Percentiles rank a stretch among this genome's conserved stretches.
These are phyloP conservation scores for Ruditapes philippinarum DNA, from an alignment of 1,140 invertebrate species.

Conservation along the genomic window DNA sequence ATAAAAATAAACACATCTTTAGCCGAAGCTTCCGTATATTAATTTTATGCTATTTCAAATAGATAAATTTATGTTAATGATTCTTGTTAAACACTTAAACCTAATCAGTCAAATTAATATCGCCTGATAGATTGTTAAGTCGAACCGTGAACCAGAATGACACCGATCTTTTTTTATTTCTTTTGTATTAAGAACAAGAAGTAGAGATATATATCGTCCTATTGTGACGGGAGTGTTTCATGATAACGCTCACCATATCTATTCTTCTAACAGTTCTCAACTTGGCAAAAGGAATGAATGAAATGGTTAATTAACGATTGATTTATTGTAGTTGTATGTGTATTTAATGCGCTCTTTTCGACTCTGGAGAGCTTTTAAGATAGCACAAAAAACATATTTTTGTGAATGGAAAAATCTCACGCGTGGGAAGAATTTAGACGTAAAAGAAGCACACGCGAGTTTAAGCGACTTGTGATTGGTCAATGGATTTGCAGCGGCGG, in stretches of 20 bases:
- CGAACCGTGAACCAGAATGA: background rate
- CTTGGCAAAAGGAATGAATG: background rate
- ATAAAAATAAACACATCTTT: too few species aligned
- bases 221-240: background rate
- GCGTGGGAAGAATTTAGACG: conserved; percentile 21
- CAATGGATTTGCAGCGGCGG: background rate
- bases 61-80: too few species aligned
- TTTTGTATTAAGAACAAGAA: background rate
- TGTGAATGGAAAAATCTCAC: conserved; percentile 21
- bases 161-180: background rate
- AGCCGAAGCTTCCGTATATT: too few species aligned
- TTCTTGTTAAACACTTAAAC: too few species aligned
- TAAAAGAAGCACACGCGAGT: background rate
- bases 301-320: conserved; percentile 17
- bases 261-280: background rate
- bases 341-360: conserved; percentile 32
- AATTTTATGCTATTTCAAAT: too few species aligned
- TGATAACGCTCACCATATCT: background rate
- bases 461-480: background rate
- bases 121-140: background rate
- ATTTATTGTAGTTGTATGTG: conserved; percentile 12
- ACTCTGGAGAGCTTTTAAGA: conserved; percentile 34
- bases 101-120: too few species aligned
- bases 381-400: background rate
- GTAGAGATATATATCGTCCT: background rate